Evolutionary conservation across 2,888 invertebrate genomes (phyloP), one percentile per base, ranked within the genome.

Genomic region (Xestia sexstrigata): DNA sequence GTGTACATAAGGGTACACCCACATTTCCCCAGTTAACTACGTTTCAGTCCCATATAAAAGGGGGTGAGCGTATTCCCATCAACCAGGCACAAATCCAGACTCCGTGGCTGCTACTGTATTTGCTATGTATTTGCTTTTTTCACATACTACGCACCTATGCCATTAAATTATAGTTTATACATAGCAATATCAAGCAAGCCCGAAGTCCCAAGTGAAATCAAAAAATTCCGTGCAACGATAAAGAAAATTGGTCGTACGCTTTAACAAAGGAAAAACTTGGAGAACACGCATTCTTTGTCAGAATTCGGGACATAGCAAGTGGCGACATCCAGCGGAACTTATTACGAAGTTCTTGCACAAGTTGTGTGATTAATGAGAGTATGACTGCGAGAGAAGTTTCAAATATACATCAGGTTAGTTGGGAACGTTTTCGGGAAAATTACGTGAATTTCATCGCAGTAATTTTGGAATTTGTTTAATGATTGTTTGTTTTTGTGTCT

Each of bases 281-380:
- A 30, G 15, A 55, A 47, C 62, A 76, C 76, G 80, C 76, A 76
- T 82, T 83, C 82, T 83, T 82, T 60, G 39, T 47, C 70, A 62
- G 39, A 79, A 79, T 66, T 71, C 47, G 35, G 49, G 60, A 69
- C 60, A 45, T 47, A n/a, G 52, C n/a, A 15, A 49, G 65, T 30
- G 13, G 20, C 60, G 77, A 70, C 76, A 82, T 83, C 80, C 69
- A 80, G 55, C 26, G 71, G 55, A 78, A 82, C 47, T 82, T 82
- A 65, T 80, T 70, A 72, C 55, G 15, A 76, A 83, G 76, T 82
- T 83, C 60, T 58, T 49, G 52, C 52, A 39, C 67, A 83, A 82
- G 17, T 82, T 55, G 4, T 60, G 45, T 81, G 82, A 82, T 82
- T 83, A 71, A 82, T 79, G 82, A 62, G 83, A 11, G 58, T 68